Evolutionary conservation across 2,797 vertebrate species (phyloP).

Genomic region (Gallinago stenura): DNA sequence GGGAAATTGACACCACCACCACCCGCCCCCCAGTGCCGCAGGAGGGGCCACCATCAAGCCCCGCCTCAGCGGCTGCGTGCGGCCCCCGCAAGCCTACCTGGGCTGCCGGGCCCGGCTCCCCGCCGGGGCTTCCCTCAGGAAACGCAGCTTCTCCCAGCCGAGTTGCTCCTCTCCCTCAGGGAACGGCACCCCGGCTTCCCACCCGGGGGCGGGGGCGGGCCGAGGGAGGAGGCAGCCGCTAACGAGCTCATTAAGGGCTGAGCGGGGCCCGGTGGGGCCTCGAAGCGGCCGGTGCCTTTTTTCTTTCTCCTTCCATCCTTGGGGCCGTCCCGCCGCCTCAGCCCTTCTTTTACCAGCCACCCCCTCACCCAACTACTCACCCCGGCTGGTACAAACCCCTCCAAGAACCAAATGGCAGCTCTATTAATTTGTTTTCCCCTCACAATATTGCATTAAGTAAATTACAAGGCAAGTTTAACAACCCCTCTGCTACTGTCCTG

Average conservation of each 20-base stretch:
- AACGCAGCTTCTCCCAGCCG: accelerated
- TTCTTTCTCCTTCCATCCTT: neutral
- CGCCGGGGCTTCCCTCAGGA: accelerated
- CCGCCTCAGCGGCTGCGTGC: accelerated
- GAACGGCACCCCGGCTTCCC: too few relatives aligned
- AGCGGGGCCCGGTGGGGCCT: accelerated
- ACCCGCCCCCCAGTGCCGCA: accelerated
- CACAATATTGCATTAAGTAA: accelerated
- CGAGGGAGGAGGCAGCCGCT: accelerated
- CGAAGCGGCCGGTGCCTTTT: accelerated
- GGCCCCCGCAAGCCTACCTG: neutral
- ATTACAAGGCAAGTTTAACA: accelerated
- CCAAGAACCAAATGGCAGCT: neutral
- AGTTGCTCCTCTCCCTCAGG: accelerated
- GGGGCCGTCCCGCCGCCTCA: neutral
- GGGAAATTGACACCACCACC: accelerated
- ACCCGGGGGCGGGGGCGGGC: accelerated
- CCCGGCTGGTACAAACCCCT: too few relatives aligned
- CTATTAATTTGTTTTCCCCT: neutral
- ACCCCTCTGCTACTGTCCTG: accelerated
- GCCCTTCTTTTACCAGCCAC: accelerated
- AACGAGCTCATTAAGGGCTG: accelerated
- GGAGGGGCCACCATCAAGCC: accelerated
- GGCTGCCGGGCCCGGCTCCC: accelerated
- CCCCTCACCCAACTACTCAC: too few relatives aligned